These are phyloP conservation scores for Bimastos eiseni DNA, from an alignment of 2,888 invertebrate genomes.

Conservation along the genomic window DNA sequence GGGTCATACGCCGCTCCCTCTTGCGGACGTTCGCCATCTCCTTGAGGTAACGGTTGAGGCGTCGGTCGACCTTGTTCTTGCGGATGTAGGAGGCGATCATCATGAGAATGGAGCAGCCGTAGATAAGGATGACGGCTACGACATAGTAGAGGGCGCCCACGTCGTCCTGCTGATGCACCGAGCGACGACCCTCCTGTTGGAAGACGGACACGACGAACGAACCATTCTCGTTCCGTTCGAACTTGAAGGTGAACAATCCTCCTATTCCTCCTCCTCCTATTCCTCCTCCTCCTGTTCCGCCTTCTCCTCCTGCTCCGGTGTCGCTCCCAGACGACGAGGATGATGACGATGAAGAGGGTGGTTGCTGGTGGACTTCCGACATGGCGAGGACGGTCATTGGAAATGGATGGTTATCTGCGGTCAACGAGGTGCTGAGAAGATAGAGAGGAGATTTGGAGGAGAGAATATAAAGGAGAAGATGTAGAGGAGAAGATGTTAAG, in stretches of 20 bases:
- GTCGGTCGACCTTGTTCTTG: conserved; percentile 58
- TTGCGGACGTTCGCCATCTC: conserved; percentile 45
- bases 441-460: too few species aligned
- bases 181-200: conserved; percentile 26
- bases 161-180: conserved; percentile 46
- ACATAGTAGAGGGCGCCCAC: conserved; percentile 60
- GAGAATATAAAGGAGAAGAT: too few species aligned
- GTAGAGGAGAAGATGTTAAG: background rate
- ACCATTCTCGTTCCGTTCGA: conserved; percentile 39
- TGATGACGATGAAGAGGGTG: background rate
- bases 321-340: background rate
- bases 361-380: background rate
- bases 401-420: background rate
- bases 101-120: conserved; percentile 60
- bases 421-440: background rate
- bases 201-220: conserved; percentile 39
- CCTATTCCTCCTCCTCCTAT: background rate
- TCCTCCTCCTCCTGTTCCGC: background rate
- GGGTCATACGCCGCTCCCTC: conserved; percentile 40
- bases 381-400: background rate
- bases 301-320: too few species aligned
- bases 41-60: conserved; percentile 56
- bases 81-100: conserved; percentile 61
- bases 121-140: conserved; percentile 58
- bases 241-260: conserved; percentile 38